Base-by-base conservation (phyloP, 2,888 invertebrate species). In the Pterostichus madidus region DNA sequence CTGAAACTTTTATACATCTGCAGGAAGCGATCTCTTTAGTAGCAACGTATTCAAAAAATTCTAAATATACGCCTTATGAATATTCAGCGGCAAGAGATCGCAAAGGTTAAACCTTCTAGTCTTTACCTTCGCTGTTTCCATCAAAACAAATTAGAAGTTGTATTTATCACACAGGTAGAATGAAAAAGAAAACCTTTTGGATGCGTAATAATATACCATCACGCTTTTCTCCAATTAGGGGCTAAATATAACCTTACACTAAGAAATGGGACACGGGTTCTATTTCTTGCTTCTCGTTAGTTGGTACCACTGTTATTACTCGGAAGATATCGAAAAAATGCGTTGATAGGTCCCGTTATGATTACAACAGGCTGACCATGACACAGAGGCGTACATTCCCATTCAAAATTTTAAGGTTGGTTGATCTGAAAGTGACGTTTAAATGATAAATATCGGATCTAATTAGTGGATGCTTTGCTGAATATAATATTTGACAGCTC, bases 341-440 rank as follows among this genome's bases (percentile, higher is more conserved):
- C n/a, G 49, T n/a, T 49, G 11, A 49, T 64, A 64, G n/a, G 64
- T 64, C 64, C 64, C 64, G 64, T 64, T 64, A 64, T 64, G 35
- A 64, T 64, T 64, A 64, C 13, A 32, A 64, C 49, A 49, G n/a
- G 35, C n/a, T 64, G 32, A 6, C 13, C 35, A 32, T 32, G 31
- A 31, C 49, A 59, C 59, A 59, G n/a, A 64, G 32, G n/a, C 64
- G 64, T 64, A 64, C 35, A 10, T 13, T 49, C 10, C n/a, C 10
- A 49, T 49, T 11, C 13, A 49, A 49, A 49, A 49, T 5, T 49
- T 11, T 49, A 13, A n/a, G n/a, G 49, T 49, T 49, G 10, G 13
- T 6, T 49, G 49, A 49, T 49, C 13, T 0, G 13, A 49, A n/a
- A 49, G 49, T 11, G 13, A 11, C 13, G 10, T 49, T 49, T 49